These are phyloP conservation scores for Amphiprion ocellaris DNA, from an alignment of 2,113 vertebrate genomes.

Conservation along the genomic window DNA sequence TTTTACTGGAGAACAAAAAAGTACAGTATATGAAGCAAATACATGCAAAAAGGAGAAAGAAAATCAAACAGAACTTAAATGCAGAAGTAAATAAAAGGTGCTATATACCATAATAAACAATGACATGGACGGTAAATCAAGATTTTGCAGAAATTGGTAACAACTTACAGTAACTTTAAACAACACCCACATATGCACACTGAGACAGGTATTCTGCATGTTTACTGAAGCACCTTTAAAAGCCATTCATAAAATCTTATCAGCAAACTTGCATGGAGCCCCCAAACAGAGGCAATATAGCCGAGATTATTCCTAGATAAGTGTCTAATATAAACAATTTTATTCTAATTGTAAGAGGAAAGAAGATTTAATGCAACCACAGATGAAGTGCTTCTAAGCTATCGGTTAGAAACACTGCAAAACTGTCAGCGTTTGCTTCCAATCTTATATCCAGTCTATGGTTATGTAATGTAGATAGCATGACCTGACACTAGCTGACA, in stretches of 20 bases:
- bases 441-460: conserved; percentile 20
- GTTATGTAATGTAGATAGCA: conserved; percentile 39
- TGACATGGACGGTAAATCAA: background rate
- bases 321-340: background rate
- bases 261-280: conserved; percentile 5
- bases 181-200: background rate
- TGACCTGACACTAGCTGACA: conserved; percentile 37
- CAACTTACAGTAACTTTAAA: background rate
- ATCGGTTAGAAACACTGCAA: background rate
- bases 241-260: conserved; percentile 14
- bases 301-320: background rate
- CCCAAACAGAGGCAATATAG: conserved; percentile 1
- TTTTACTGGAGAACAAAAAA: background rate
- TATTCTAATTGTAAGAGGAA: background rate
- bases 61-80: background rate
- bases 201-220: background rate
- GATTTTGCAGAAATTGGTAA: background rate
- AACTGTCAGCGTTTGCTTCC: conserved; percentile 1
- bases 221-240: conserved; percentile 3
- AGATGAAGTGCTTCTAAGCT: background rate
- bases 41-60: background rate
- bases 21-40: background rate
- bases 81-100: background rate
- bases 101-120: background rate
- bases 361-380: background rate